phyloP scores from a whole-genome alignment of 2,113 vertebrate species.

The Megaptera novaeangliae region DNA sequence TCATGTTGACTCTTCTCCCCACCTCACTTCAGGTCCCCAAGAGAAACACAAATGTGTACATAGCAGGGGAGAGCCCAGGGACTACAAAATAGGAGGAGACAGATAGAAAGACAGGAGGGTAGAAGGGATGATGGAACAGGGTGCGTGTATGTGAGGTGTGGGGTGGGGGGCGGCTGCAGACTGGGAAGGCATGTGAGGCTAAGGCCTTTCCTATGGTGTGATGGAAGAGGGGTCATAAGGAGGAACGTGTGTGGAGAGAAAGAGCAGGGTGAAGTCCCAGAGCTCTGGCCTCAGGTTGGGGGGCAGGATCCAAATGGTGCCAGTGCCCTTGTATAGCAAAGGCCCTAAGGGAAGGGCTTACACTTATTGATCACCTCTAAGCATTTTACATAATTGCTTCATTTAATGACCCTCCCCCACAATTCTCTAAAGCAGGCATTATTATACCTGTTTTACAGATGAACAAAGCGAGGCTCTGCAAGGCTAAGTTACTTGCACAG shows the following conservation, averaged over 20 bases:
- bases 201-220: neutral
- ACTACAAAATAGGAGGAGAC: neutral
- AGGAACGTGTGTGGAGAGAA: neutral
- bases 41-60: neutral
- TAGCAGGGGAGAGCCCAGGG: neutral
- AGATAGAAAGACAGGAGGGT: neutral
- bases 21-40: neutral
- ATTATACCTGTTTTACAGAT: slow-evolving; percentile 31
- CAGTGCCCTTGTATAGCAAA: neutral
- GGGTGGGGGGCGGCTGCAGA: neutral
- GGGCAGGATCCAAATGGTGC: neutral
- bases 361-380: neutral
- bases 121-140: neutral
- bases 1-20: neutral
- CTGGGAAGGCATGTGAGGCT: neutral
- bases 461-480: slow-evolving; percentile 6
- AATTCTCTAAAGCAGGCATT: neutral
- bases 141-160: neutral
- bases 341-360: neutral
- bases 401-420: neutral
- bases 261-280: neutral
- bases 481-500: neutral
- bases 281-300: neutral
- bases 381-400: neutral
- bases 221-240: neutral